A percentile compares a stretch with the other conserved stretches of the same genome.
Evolutionary conservation across 2,113 vertebrate species (phyloP).

Genomic region (Crocuta crocuta): DNA sequence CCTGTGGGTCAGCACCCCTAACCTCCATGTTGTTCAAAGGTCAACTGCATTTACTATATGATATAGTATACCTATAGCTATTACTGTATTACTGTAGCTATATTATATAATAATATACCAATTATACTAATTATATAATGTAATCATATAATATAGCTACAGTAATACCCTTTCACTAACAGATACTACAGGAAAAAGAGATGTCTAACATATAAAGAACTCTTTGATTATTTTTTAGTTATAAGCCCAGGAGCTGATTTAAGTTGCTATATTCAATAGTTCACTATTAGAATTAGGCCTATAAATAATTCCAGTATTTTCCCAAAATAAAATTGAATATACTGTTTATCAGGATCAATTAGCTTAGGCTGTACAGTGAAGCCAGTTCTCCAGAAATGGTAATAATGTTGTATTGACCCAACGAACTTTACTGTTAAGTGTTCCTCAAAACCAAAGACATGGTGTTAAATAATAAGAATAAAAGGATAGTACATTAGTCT

Average conservation of each 20-base stretch:
- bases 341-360: neutral
- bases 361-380: neutral
- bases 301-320: neutral
- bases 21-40: neutral
- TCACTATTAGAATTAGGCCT: neutral
- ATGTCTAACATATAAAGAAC: neutral
- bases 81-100: neutral
- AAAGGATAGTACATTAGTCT: neutral
- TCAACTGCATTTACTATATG: neutral
- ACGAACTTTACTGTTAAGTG: neutral
- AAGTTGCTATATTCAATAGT: neutral
- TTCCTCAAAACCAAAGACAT: neutral
- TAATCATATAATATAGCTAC: neutral
- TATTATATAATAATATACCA: neutral
- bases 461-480: neutral
- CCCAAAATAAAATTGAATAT: neutral
- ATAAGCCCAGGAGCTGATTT: neutral
- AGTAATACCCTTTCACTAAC: neutral
- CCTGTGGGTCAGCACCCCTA: neutral
- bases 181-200: neutral
- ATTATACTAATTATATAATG: neutral
- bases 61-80: neutral
- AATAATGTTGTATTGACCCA: neutral
- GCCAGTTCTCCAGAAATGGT: slow-evolving; percentile 2
- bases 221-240: neutral